These are phyloP conservation scores for Serranus cabrilla DNA, from an alignment of 2,797 vertebrate genomes.

Conservation along the genomic window DNA sequence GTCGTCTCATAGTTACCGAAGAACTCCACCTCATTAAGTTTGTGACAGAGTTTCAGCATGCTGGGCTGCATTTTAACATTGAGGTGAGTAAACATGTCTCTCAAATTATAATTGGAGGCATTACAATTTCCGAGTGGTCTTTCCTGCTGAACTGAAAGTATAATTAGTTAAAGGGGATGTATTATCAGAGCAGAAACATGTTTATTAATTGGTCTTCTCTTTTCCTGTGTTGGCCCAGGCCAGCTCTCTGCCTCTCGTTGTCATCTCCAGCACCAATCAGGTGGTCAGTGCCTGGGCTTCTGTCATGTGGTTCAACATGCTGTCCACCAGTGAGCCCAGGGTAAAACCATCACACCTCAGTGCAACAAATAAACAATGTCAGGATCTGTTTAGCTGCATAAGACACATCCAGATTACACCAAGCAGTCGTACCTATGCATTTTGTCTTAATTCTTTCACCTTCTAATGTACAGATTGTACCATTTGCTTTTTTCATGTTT, in stretches of 20 bases:
- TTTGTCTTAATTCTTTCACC: background rate
- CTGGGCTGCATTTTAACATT: conserved; percentile 84
- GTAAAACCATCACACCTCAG: conserved; percentile 71
- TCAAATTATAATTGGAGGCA: background rate
- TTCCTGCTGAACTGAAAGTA: background rate
- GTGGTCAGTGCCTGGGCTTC: conserved; percentile 91
- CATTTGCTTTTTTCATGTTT: background rate
- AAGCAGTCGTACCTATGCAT: background rate
- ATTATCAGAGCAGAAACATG: background rate
- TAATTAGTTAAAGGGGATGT: background rate
- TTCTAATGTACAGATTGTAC: background rate
- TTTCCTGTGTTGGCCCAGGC: conserved; percentile 78
- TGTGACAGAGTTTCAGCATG: conserved; percentile 87
- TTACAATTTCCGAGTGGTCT: background rate
- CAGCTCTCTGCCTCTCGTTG: conserved; percentile 90
- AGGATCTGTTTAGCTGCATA: background rate
- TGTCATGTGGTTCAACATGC: conserved; percentile 93
- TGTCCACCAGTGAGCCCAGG: conserved; percentile 83
- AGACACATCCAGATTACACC: background rate
- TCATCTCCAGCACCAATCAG: conserved; percentile 89
- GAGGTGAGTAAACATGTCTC: conserved; percentile 83
- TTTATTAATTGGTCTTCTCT: background rate
- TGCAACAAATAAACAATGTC: background rate
- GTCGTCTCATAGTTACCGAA: conserved; percentile 90
- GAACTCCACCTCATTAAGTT: conserved; percentile 94